phyloP scores from a whole-genome alignment of 1,140 invertebrate genomes.

The Bilobella aurantiaca region DNA sequence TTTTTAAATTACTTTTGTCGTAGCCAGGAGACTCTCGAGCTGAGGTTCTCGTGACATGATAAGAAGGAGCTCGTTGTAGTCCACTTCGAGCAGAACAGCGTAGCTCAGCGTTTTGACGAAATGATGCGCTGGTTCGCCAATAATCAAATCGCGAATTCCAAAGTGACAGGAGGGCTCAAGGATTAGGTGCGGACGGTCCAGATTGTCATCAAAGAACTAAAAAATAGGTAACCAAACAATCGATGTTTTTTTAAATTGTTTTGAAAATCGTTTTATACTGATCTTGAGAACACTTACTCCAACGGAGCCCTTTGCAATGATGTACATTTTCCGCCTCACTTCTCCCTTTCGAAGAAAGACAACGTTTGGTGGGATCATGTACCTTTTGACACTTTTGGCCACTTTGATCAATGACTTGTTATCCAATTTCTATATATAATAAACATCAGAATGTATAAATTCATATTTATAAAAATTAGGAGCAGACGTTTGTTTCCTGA shows the following conservation, averaged over 20 bases:
- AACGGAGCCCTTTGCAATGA: constrained; percentile 18
- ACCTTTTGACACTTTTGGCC: constrained; percentile 13
- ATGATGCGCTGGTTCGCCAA: constrained; percentile 18
- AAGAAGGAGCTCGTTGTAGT: not conserved
- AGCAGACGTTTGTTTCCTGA: too few relatives aligned
- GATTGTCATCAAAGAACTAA: not conserved
- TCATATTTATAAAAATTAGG: too few relatives aligned
- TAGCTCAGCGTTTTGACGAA: constrained; percentile 14
- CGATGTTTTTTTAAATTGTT: not conserved
- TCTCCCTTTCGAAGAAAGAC: constrained; percentile 23
- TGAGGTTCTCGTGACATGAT: constrained; percentile 17
- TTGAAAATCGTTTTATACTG: not conserved
- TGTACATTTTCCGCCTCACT: constrained; percentile 24
- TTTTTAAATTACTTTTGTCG: too few relatives aligned
- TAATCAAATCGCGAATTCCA: constrained; percentile 14
- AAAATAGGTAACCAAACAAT: not conserved
- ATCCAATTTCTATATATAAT: constrained; percentile 21
- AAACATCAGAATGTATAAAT: not conserved
- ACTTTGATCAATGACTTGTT: constrained; percentile 16
- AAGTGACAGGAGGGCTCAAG: constrained; percentile 9
- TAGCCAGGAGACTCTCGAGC: too few relatives aligned
- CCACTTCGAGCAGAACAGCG: constrained; percentile 12
- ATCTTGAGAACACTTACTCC: constrained; percentile 10
- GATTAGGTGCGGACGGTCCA: not conserved
- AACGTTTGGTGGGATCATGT: constrained; percentile 22